Evolutionary conservation across 2,797 vertebrate genomes (phyloP), one percentile per base, ranked within the genome.

Genomic region (Scarus forsteni): DNA sequence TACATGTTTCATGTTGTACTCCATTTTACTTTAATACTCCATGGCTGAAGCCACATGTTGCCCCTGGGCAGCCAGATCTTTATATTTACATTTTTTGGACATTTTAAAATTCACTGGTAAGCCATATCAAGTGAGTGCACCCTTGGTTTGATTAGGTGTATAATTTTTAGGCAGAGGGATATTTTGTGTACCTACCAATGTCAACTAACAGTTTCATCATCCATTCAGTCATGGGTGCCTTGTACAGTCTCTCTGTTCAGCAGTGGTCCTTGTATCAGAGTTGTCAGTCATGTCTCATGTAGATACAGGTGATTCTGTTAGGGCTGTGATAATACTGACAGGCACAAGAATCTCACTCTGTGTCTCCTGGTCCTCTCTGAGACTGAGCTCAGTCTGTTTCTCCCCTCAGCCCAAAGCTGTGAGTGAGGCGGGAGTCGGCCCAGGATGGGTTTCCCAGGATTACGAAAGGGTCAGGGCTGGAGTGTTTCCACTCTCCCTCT

Each of bases 381-480:
- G 48, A 43, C 62, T 35, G 36, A 81, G 60, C 58, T 63, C 36
- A 0, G 48, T 38, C 70, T 15, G 38, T 66, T 80, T 73, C 60
- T 18, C 57, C 72, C 54, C 63, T 80, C 67, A 46, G 76, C 64
- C 60, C 54, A 73, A 81, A 83, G 65, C 84, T 72, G 79, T 19
- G 66, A 84, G 81, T 80, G 79, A 89, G 77, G 81, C 75, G 42
- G 78, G 75, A 88, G 61, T 87, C 71, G 64, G 75, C 80, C 77
- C 77, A 76, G 84, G 81, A 88, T 84, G 83, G 73, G 75, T 86
- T 91, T 89, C 73, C 89, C 83, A 77, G 87, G 89, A 93, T 90
- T 91, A 86, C 84, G 87, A 91, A 84, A 85, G 85, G 87, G 85
- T 91, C 91, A 88, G 85, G 81, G 74, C 87, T 93, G 88, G 86